Conservation (phyloP, 1,140 invertebrate species). For the Drosophila suzukii region DNA sequence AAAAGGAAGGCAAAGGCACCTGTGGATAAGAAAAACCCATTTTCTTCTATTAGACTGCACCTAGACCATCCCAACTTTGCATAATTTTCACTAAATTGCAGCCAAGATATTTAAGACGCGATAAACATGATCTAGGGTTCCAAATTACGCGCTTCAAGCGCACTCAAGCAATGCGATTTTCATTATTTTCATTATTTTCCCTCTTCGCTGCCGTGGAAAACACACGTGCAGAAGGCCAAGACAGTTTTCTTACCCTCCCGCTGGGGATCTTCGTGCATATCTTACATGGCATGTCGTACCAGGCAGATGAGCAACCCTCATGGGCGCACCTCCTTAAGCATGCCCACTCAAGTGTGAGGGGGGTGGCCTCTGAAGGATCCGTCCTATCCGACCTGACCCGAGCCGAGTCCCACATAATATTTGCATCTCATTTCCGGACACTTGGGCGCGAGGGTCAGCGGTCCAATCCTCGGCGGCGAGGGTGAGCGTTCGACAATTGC, state of each 20-base stretch:
- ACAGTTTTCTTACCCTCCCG: constrained; percentile 62
- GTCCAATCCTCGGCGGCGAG: constrained; percentile 14
- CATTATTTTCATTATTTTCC: constrained; percentile 29
- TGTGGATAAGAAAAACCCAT: constrained; percentile 2
- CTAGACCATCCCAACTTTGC: constrained; percentile 45
- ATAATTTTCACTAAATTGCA: constrained; percentile 52
- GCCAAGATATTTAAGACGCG: constrained; percentile 9
- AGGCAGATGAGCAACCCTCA: constrained; percentile 71
- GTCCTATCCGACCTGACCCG: constrained; percentile 12
- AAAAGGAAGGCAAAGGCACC: constrained; percentile 16
- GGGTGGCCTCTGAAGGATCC: constrained; percentile 27
- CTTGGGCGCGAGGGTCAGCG: constrained; percentile 74
- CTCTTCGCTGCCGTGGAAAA: constrained; percentile 54
- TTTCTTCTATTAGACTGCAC: constrained; percentile 6
- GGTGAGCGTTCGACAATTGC: constrained; percentile 34
- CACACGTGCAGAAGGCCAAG: constrained; percentile 65
- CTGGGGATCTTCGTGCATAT: constrained; percentile 15
- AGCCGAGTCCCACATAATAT: constrained; percentile 83
- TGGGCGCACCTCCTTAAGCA: constrained; percentile 36
- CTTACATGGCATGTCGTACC: neutral
- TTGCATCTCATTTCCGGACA: constrained; percentile 84
- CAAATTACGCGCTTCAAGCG: constrained; percentile 59
- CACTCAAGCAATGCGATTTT: constrained; percentile 75
- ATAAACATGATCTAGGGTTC: constrained; percentile 42
- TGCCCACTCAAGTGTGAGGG: constrained; percentile 60